Evolutionary conservation across 2,888 invertebrate genomes (phyloP), one percentile per base, ranked within the genome.

Genomic region (Cerceris ruficornis): DNA sequence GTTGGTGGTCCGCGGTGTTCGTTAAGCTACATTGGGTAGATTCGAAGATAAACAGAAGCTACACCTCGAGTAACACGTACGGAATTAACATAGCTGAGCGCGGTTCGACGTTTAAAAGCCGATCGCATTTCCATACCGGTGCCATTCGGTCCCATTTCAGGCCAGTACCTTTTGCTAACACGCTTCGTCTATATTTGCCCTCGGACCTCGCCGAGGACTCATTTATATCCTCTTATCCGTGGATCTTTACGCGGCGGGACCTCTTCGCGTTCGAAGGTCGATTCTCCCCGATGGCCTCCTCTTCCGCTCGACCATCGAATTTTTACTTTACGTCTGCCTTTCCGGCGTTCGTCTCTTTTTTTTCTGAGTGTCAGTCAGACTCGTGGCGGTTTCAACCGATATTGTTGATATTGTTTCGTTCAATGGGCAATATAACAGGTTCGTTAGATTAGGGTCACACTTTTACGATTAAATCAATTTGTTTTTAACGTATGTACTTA

Each of bases 31-130:
- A 90, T 88, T 86, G 85, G 85, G 85, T 88, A 88, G 90, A 91
- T 91, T 87, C 77, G 88, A 84, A 88, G 91, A 91, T 91, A 91
- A 91, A 91, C 90, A 88, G 89, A 90, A 90, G 90, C 90, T 91
- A 91, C 91, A 90, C 90, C 90, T 90, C 86, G 83, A 83, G 88
- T 89, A 88, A 90, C 90, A 90, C 89, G 89, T 87, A 86, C 76
- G 85, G 84, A 90, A 90, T 91, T 90, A 91, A 90, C 90, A 90
- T 90, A 89, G 88, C 86, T 88, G 87, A 83, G 82, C 86, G 84
- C 86, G 84, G 83, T 88, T 86, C 85, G 88, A 88, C 88, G 85
- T 88, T 89, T 88, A 88, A 89, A 88, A 87, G 86, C 86, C 87
- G 86, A 88, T 90, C 88, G 87, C 88, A 91, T 91, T 91, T 91